phyloP scores from a whole-genome alignment of 2,888 invertebrate genomes.

The Folsomia candida region DNA sequence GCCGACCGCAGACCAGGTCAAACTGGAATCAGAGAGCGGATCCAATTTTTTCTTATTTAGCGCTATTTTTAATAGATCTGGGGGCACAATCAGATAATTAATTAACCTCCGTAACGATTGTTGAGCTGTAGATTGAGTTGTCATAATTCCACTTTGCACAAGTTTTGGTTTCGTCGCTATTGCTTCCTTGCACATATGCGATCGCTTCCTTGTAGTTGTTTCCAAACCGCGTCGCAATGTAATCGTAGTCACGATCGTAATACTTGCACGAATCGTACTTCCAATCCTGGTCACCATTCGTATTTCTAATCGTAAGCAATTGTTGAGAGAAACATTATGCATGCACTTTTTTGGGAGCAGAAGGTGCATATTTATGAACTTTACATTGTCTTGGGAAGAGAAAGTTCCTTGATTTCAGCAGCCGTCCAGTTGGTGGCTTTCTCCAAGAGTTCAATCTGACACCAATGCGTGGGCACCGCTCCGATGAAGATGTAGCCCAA shows the following conservation, averaged over 20 bases:
- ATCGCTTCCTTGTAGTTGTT: neutral
- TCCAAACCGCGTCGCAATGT: neutral
- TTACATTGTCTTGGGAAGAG: slow-evolving; percentile 33
- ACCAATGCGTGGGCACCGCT: slow-evolving; percentile 43
- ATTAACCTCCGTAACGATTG: slow-evolving; percentile 32
- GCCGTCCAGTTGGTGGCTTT: slow-evolving; percentile 26
- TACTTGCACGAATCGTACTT: slow-evolving; percentile 8
- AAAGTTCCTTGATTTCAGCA: slow-evolving; percentile 36
- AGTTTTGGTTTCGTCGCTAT: neutral
- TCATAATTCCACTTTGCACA: slow-evolving; percentile 34
- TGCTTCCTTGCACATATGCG: neutral
- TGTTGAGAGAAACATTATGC: no score
- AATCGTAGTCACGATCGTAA: slow-evolving; percentile 11
- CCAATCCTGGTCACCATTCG: neutral
- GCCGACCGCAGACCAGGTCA: slow-evolving; percentile 37
- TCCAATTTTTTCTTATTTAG: neutral
- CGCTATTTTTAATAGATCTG: no score
- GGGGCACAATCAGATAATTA: no score
- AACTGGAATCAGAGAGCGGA: slow-evolving; percentile 20
- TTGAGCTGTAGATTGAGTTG: slow-evolving; percentile 26
- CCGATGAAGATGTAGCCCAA: slow-evolving; percentile 40
- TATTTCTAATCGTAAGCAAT: no score
- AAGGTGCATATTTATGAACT: no score
- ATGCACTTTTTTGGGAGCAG: no score
- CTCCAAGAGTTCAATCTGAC: slow-evolving; percentile 19